A percentile compares a stretch with the other conserved stretches of the same genome.
These are phyloP conservation scores for Gulo gulo DNA, from an alignment of 2,113 vertebrate species.

Conservation along the genomic window DNA sequence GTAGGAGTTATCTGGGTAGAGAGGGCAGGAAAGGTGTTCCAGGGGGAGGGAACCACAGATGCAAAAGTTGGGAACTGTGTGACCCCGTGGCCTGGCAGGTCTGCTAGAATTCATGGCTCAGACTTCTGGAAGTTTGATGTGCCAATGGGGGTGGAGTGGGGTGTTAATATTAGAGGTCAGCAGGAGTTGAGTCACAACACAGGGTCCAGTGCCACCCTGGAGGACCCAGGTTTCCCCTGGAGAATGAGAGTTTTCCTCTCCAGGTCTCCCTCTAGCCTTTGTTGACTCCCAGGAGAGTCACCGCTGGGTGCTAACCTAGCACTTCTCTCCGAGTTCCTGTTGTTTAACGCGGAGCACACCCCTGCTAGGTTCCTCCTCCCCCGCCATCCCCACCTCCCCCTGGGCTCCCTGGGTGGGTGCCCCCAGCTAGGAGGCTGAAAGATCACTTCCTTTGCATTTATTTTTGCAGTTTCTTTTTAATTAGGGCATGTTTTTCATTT, in stretches of 20 bases:
- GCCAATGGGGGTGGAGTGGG: no score
- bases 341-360: background rate
- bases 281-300: background rate
- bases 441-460: background rate
- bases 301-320: background rate
- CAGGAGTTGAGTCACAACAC: background rate
- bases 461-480: background rate
- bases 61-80: background rate
- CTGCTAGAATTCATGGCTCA: background rate
- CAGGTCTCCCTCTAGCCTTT: background rate
- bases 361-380: background rate
- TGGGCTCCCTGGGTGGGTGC: no score
- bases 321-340: background rate
- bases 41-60: background rate
- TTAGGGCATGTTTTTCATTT: background rate
- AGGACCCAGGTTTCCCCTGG: background rate
- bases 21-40: background rate
- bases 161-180: background rate
- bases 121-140: background rate
- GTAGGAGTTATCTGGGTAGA: background rate
- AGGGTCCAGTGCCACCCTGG: background rate
- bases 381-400: no score
- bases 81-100: background rate
- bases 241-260: background rate
- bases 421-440: rapidly evolving